These are phyloP conservation scores for Thymelicus sylvestris DNA, from an alignment of 2,888 invertebrate genomes.

Conservation along the genomic window DNA sequence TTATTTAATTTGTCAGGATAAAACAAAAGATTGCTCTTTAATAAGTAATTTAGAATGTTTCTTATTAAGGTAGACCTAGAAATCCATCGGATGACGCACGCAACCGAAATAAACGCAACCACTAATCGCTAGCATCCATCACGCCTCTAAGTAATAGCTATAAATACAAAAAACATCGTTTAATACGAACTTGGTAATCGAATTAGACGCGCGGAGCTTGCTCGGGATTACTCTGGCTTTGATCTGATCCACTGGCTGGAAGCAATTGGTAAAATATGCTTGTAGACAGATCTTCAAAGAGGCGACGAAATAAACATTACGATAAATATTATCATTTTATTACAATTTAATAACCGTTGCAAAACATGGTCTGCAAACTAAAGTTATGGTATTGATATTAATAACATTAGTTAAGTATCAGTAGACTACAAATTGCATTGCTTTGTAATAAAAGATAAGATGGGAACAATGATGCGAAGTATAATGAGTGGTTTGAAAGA, in stretches of 20 bases:
- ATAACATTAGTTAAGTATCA: no score
- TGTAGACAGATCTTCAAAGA: conserved; percentile 19
- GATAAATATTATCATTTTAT: not conserved
- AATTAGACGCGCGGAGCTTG: conserved; percentile 26
- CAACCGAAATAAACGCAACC: conserved; percentile 30
- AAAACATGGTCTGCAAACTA: no score
- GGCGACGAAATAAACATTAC: not conserved
- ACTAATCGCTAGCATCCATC: conserved; percentile 31
- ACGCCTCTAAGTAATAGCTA: conserved; percentile 27
- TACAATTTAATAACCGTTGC: not conserved
- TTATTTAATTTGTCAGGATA: no score
- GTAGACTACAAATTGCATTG: no score
- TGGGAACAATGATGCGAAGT: no score
- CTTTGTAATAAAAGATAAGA: no score
- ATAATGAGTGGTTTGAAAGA: no score
- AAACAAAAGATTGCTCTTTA: not conserved
- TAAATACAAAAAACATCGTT: conserved; percentile 31
- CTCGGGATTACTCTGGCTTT: conserved; percentile 20
- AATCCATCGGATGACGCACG: conserved; percentile 25
- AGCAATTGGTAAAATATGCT: conserved; percentile 1
- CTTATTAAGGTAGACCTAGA: conserved; percentile 9
- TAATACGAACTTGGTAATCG: conserved; percentile 34
- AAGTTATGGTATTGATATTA: no score
- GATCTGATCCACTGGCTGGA: conserved; percentile 24
- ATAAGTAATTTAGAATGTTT: conserved; percentile 2